Evolutionary conservation across 2,797 vertebrate genomes (phyloP), one percentile per base, ranked within the genome.

Genomic region (Helicolenus hilgendorfi): DNA sequence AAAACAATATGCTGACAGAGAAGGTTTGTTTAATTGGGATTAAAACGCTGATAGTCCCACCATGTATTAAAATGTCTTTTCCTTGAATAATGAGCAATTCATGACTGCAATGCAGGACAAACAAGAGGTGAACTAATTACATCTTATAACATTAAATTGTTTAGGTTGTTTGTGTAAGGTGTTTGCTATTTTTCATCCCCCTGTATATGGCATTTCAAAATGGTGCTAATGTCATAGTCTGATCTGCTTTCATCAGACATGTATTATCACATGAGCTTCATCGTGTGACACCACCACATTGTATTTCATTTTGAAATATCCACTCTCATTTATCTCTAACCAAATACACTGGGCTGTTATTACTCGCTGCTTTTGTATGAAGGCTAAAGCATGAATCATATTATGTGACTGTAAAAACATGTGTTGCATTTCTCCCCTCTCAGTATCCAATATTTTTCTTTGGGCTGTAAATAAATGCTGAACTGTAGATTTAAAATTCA

Each of bases 391-490:
- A 65, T 53, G 7, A 76, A 36, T 36, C 3, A 13, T 53, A 60
- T 62, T 49, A 56, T 41, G 10, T 85, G 27, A 79, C 41, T 35
- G 31, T 67, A 69, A 68, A 26, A 38, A 79, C 70, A 60, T 71
- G 35, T 26, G 5, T 24, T 56, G 33, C 13, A 18, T 73, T 71
- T 45, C 35, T 81, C 53, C 36, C 11, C 10, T 13, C 63, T 65
- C 38, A 33, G 7, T 22, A 60, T 24, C 68, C 29, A 33, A 26
- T 70, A 38, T 60, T 67, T 77, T 24, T 60, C 58, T 24, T 11
- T 3, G 15, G 24, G 27, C 68, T 93, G 87, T 92, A 91, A 82
- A 94, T 93, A 85, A 58, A 31, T n/a, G 45, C 79, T 63, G 7
- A 84, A 10, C 45, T 68, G 14, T 74, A 84, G 60, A 80, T 70